Conservation (phyloP, 2,888 invertebrate genomes). For the Rhamphomyia laevipes region DNA sequence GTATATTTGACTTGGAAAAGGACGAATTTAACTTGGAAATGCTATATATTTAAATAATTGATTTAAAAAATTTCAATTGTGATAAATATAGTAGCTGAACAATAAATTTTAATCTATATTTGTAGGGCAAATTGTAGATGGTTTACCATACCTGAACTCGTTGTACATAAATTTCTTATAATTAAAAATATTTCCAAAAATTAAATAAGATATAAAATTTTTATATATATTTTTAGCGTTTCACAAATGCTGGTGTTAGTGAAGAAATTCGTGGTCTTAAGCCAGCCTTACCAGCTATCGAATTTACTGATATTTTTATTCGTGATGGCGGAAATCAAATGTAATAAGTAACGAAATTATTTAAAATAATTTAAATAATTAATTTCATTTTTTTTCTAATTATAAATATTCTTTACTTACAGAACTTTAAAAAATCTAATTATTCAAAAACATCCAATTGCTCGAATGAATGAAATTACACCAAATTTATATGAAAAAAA, state of each 20-base stretch:
- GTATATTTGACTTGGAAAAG: too few relatives aligned
- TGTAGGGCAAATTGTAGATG: too few relatives aligned
- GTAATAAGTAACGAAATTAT: constrained; percentile 1
- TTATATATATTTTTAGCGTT: constrained; percentile 5
- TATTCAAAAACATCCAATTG: constrained; percentile 8
- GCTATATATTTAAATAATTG: too few relatives aligned
- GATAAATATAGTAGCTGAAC: too few relatives aligned
- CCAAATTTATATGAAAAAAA: constrained; percentile 11
- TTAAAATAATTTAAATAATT: not conserved
- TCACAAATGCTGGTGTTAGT: constrained; percentile 12
- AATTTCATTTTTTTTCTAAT: not conserved
- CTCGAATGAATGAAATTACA: constrained; percentile 9
- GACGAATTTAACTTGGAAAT: too few relatives aligned
- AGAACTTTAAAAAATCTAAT: constrained; percentile 11
- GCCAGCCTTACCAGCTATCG: constrained; percentile 1
- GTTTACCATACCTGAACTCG: too few relatives aligned
- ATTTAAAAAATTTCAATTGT: too few relatives aligned
- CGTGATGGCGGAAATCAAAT: constrained; percentile 9
- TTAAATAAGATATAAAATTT: too few relatives aligned
- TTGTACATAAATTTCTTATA: too few relatives aligned
- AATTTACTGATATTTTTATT: constrained; percentile 7
- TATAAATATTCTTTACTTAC: not conserved
- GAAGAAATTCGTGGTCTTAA: constrained; percentile 6
- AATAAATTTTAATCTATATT: too few relatives aligned
- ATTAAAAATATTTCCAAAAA: too few relatives aligned